phyloP scores from a whole-genome alignment of 2,888 invertebrate species.

The Ametastegia equiseti region DNA sequence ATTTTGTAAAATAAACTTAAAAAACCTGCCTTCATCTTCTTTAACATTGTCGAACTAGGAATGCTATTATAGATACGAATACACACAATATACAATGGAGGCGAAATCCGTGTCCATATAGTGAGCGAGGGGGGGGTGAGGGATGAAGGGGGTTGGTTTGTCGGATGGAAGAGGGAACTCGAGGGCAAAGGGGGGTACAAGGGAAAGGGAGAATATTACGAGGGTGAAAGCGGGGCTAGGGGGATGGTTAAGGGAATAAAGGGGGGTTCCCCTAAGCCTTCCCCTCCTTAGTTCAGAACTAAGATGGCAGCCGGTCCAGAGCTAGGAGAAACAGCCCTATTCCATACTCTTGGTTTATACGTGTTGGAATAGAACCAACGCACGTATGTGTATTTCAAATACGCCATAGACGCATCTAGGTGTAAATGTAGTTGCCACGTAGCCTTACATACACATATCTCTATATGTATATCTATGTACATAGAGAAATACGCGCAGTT shows the following conservation, averaged over 20 bases:
- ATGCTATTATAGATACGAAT: neutral
- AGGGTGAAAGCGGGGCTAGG: constrained; percentile 51
- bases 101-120: neutral
- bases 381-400: neutral
- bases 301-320: constrained; percentile 74
- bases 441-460: neutral
- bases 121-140: neutral
- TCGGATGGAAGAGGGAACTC: too few relatives aligned
- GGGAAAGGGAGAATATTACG: constrained; percentile 30
- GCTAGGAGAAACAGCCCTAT: too few relatives aligned
- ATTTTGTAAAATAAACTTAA: too few relatives aligned
- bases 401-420: neutral
- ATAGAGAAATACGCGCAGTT: constrained; percentile 13
- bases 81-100: constrained; percentile 7
- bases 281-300: constrained; percentile 74
- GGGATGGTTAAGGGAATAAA: constrained; percentile 55
- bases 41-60: too few relatives aligned
- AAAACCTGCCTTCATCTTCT: too few relatives aligned
- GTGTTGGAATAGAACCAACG: too few relatives aligned
- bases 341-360: constrained; percentile 47
- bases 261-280: constrained; percentile 56
- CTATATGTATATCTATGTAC: neutral
- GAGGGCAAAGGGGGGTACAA: too few relatives aligned
- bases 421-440: neutral
- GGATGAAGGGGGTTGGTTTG: neutral